Evolutionary conservation across 2,888 invertebrate genomes (phyloP).

Genomic region (Bruchidius siliquastri): DNA sequence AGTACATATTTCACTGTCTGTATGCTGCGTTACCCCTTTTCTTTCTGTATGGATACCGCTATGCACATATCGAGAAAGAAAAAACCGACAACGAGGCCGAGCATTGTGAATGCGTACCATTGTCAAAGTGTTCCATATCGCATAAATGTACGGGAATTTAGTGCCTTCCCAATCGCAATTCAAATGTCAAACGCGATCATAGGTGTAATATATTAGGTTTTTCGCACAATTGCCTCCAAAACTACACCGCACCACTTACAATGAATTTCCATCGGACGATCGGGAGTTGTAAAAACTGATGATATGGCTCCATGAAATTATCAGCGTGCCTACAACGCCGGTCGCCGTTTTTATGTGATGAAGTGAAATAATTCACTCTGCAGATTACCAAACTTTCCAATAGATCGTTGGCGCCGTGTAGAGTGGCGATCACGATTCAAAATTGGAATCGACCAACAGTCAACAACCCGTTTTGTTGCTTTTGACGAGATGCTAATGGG

Average conservation of each 20-base stretch:
- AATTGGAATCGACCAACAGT: background rate
- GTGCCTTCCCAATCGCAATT: conserved; percentile 23
- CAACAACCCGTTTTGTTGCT: background rate
- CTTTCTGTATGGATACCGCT: background rate
- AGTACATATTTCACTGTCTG: too few relatives aligned
- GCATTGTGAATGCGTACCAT: conserved; percentile 18
- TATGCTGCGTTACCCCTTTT: background rate
- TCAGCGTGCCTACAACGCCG: background rate
- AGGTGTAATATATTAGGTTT: conserved; percentile 26
- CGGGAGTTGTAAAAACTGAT: conserved; percentile 10
- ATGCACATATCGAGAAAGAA: background rate
- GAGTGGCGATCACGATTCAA: background rate
- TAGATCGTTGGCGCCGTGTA: background rate
- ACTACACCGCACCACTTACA: conserved; percentile 8
- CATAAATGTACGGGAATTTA: conserved; percentile 24
- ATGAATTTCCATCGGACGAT: conserved; percentile 14
- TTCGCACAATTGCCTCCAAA: conserved; percentile 17
- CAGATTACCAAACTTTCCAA: background rate
- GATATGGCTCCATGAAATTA: background rate
- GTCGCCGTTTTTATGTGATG: background rate
- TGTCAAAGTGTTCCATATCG: conserved; percentile 2
- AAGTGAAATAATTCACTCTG: background rate
- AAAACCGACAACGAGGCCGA: background rate
- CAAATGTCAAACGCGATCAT: conserved; percentile 27
- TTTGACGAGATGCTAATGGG: background rate